Conservation (phyloP, 92 coral and sea anemone species). For the Umimayanthus kanabou region DNA sequence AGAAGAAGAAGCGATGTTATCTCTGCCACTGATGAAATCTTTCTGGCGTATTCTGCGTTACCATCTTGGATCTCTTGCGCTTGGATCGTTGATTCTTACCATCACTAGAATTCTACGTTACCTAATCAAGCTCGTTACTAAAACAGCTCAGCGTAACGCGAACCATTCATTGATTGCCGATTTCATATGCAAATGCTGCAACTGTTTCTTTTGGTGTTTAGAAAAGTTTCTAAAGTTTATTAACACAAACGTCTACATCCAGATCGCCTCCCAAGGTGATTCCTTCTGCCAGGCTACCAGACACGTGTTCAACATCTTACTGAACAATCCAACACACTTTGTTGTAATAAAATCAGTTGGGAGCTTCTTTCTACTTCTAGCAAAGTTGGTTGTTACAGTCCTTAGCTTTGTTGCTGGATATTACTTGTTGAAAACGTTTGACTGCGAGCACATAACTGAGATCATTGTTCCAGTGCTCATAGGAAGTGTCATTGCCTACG, state of each 20-base stretch:
- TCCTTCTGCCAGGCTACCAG: conserved; percentile 44
- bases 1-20: conserved; percentile 46
- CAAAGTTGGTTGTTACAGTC: conserved; percentile 35
- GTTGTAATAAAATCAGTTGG: conserved; percentile 44
- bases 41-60: conserved; percentile 48
- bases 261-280: conserved; percentile 49
- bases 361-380: conserved; percentile 44
- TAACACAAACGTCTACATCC: conserved; percentile 48
- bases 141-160: conserved; percentile 40
- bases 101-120: conserved; percentile 38
- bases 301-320: conserved; percentile 29
- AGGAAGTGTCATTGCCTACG: conserved; percentile 44
- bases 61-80: conserved; percentile 47
- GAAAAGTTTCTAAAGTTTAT: conserved; percentile 45
- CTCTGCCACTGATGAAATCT: conserved; percentile 48
- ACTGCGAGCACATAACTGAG: conserved; percentile 45
- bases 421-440: conserved; percentile 37
- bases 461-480: conserved; percentile 30
- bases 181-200: conserved; percentile 42
- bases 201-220: conserved; percentile 42
- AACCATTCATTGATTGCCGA: conserved; percentile 46
- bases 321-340: conserved; percentile 43
- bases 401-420: conserved; percentile 38
- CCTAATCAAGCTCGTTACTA: conserved; percentile 37
- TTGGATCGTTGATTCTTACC: conserved; percentile 42